Conservation (phyloP, 2,888 invertebrate genomes). For the Xanthostigma xanthostigma region DNA sequence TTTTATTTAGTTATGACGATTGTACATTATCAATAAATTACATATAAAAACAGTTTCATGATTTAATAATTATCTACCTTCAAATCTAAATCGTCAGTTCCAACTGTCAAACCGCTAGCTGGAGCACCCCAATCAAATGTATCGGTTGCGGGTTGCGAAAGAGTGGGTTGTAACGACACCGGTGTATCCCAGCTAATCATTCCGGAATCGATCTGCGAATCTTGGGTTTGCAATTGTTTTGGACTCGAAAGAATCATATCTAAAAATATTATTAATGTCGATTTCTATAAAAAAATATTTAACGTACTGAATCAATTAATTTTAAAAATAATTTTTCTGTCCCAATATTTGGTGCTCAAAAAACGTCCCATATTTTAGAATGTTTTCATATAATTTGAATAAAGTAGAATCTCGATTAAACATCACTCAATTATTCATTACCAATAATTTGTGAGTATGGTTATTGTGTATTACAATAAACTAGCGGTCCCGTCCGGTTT, state of each 20-base stretch:
- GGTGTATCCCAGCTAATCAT: conserved; percentile 41
- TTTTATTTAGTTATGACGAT: no score
- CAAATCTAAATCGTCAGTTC: conserved; percentile 28
- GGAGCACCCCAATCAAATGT: conserved; percentile 31
- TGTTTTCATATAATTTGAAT: no score
- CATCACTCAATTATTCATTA: no score
- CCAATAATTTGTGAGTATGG: no score
- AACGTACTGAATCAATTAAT: not conserved
- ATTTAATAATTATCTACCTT: conserved; percentile 9
- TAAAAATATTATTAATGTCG: not conserved
- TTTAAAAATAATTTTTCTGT: not conserved
- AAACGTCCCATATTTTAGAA: no score
- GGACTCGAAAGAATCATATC: conserved; percentile 1
- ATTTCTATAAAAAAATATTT: not conserved
- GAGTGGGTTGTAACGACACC: conserved; percentile 6
- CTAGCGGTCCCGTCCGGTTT: no score
- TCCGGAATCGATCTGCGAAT: conserved; percentile 58
- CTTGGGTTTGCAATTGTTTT: conserved; percentile 14
- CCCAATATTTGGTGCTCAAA: no score
- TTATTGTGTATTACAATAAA: no score
- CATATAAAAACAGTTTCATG: not conserved
- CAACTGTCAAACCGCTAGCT: conserved; percentile 15
- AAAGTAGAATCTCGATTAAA: no score
- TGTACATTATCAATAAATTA: not conserved
- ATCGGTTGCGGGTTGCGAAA: conserved; percentile 19